Base-by-base conservation (phyloP, 1,140 invertebrate genomes). In the Drosophila jambulina region DNA sequence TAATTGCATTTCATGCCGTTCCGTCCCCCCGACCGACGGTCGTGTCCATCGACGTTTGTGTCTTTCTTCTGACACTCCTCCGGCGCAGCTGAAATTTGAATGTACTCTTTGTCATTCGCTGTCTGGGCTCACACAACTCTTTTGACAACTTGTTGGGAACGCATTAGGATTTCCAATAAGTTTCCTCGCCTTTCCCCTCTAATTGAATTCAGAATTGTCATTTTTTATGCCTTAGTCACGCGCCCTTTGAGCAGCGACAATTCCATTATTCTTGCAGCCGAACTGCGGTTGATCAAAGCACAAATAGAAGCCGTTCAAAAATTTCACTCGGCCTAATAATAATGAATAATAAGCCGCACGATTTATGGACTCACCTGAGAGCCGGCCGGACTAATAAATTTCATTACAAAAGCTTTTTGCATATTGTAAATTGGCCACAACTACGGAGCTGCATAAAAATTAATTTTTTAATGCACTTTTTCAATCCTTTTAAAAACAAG, bases 401-500 rank as follows among this genome's bases (percentile, higher is more conserved):
- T 70, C 48, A 70, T 78, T 70, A 78, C 78, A 69, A 61, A 36
- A 68, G 45, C 56, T 51, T 58, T 70, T 45, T 58, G 71, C 74
- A 76, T 46, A 70, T 76, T 87, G 83, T 76, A 79, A 72, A 87
- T 87, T 87, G 83, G 83, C 54, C 70, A 19, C 38, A 49, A 51
- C 53, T 36, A 34, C 27, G 27, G 15, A 27, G 63, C 69, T 64
- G 57, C 63, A 69, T 63, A 63, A 69, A 84, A 86, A 82, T 63
- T 68, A 79, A 86, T 86, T 87, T 84, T 83, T 82, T 79, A 79
- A 82, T 82, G 53, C 79, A 87, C 75, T 75, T 83, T 77, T 85
- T 80, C 68, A 81, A 65, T 48, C 78, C 68, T 68, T 85, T 80
- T 72, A 77, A 80, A 84, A 84, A 78, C 40, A 75, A 63, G 51